Evolutionary conservation across 1,140 invertebrate species (phyloP), one percentile per base, ranked within the genome.

Genomic region (Magallana ariakensis): DNA sequence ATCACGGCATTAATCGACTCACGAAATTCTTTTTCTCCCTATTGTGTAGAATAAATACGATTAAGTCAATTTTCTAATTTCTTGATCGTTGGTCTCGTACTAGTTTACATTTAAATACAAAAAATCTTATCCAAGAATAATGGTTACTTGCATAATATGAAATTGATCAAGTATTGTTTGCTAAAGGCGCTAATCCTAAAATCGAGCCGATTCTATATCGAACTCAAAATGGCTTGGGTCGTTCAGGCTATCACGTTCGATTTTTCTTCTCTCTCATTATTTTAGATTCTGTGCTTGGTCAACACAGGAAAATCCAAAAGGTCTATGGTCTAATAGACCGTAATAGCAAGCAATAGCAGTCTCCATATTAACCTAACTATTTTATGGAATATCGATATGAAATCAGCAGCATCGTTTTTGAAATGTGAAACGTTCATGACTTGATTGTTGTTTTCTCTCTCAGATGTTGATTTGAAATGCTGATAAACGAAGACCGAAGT

Each of bases 171-270:
- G 62, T 22, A 70, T 46, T 46, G 62, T 70, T 70, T 26, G 22
- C 19, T 75, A 26, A 26, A 26, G 66, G 22, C 66, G 58, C 1
- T 46, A 75, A 75, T 75, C 66, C 66, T 75, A 75, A 75, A 75
- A 33, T 75, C 66, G 66, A 75, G 6, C 4, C 33, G 11, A 13
- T 8, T 75, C 22, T 22, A 26, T 66, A 66, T n/a, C 62, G 22
- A 11, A 75, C 33, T 75, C 10, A 75, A 1, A 11, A 46, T 46
- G 33, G 33, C 22, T 62, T 26, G 33, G 22, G 33, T 13, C 22
- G 22, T 75, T 60, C 11, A 16, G 9, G 22, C 22, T 75, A 10
- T 22, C 22, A 10, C 22, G 11, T 33, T 75, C 66, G 66, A 75
- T 75, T 75, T 75, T 75, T 3, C 11, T 70, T 13, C 62, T 5